Percentiles rank a stretch among this genome's conserved stretches.
Conservation (phyloP, 2,888 invertebrate species). For the Ennomos fuscantarius region DNA sequence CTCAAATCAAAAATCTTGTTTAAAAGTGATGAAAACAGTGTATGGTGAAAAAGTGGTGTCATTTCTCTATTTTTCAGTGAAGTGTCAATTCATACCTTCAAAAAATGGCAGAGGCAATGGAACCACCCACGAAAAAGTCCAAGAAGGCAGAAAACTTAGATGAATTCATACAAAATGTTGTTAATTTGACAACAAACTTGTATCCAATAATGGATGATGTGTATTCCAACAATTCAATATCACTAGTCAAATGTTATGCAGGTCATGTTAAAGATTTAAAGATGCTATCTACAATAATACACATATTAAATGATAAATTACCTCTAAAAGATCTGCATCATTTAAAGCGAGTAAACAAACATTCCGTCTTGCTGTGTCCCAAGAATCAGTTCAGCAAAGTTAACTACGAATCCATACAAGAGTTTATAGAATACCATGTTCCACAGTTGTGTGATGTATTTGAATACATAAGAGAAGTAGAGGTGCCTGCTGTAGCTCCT, state of each 20-base stretch:
- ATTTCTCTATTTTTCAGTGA: conserved; percentile 71
- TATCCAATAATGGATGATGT: conserved; percentile 85
- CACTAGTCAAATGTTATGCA: conserved; percentile 84
- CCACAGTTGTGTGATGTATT: conserved; percentile 78
- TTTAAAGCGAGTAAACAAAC: conserved; percentile 89
- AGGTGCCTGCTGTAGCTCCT: conserved; percentile 87
- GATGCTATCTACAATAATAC: conserved; percentile 86
- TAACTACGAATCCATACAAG: conserved; percentile 68
- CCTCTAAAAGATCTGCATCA: conserved; percentile 88
- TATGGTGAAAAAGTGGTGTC: conserved; percentile 63
- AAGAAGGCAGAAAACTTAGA: conserved; percentile 52
- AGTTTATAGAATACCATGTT: conserved; percentile 67
- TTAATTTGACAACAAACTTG: conserved; percentile 54
- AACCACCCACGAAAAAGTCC: conserved; percentile 60
- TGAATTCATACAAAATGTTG: conserved; percentile 51
- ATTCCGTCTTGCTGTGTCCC: conserved; percentile 84
- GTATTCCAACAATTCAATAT: conserved; percentile 68
- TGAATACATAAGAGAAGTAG: conserved; percentile 77
- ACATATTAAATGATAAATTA: conserved; percentile 82
- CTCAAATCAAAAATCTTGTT: no score
- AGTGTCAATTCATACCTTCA: conserved; percentile 22
- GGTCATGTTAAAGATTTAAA: conserved; percentile 86
- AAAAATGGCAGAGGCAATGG: conserved; percentile 34
- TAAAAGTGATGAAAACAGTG: conserved; percentile 32
- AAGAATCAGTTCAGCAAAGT: conserved; percentile 47